A percentile compares a stretch with the other conserved stretches of the same genome.
Evolutionary conservation across 2,797 vertebrate species (phyloP).

Genomic region (Hafferia zeledoni): DNA sequence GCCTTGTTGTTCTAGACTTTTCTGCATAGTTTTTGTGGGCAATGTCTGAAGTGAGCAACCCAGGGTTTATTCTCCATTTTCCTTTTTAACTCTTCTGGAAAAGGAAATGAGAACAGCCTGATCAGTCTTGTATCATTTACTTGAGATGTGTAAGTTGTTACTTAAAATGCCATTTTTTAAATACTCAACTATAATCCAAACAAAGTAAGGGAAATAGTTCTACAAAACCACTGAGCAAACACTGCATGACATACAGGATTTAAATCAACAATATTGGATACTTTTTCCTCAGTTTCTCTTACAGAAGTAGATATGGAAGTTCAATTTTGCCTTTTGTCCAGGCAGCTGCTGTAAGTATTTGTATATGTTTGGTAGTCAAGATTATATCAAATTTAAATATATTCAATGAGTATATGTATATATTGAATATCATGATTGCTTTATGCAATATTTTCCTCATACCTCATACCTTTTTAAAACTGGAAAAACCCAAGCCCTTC

Average conservation of each 20-base stretch:
- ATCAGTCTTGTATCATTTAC: background rate
- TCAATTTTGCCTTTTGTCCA: background rate
- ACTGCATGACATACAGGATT: background rate
- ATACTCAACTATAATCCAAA: background rate
- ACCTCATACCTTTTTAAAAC: background rate
- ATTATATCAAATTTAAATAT: background rate
- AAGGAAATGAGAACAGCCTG: background rate
- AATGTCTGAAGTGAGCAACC: background rate
- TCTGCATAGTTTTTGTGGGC: background rate
- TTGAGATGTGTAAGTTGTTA: background rate
- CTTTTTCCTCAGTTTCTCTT: background rate
- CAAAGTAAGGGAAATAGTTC: background rate
- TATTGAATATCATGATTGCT: background rate
- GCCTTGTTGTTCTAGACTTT: background rate
- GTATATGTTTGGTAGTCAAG: background rate
- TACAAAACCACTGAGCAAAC: background rate
- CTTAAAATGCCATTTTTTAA: background rate
- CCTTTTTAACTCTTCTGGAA: background rate
- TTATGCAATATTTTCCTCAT: background rate
- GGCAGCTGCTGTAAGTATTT: background rate
- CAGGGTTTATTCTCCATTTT: background rate
- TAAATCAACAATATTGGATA: background rate
- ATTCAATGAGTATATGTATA: background rate
- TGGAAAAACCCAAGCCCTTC: background rate
- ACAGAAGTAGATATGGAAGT: background rate